Evolutionary conservation across 2,888 invertebrate species (phyloP).

Genomic region (Nomada ruficornis): DNA sequence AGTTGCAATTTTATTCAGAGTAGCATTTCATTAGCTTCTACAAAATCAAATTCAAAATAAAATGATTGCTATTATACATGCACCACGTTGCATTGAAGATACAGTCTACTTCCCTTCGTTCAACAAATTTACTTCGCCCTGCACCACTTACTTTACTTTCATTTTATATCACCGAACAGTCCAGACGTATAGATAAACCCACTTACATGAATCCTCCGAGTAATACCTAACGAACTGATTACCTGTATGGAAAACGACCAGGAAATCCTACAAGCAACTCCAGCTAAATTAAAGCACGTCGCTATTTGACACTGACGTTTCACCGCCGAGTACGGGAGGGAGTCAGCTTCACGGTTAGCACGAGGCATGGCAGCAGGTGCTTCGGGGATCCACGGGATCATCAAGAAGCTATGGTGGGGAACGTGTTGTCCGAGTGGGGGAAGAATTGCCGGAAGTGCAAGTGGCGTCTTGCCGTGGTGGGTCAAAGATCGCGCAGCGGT

Average conservation of each 20-base stretch:
- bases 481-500: conserved; percentile 78
- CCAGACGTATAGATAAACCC: too few species aligned
- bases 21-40: too few species aligned
- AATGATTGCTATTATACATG: too few species aligned
- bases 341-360: conserved; percentile 28
- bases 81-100: too few species aligned
- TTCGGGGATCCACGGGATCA: conserved; percentile 22
- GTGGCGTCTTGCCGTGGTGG: conserved; percentile 66
- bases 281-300: conserved; percentile 78
- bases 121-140: too few species aligned
- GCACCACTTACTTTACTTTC: too few species aligned
- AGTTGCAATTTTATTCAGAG: too few species aligned
- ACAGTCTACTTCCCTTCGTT: too few species aligned
- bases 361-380: conserved; percentile 54
- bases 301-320: conserved; percentile 68
- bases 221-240: not conserved
- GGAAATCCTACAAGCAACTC: conserved; percentile 74
- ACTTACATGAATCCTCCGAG: too few species aligned
- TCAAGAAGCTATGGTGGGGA: conserved; percentile 4
- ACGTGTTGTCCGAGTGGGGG: conserved; percentile 8
- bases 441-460: conserved; percentile 73
- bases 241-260: not conserved
- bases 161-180: too few species aligned
- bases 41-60: too few species aligned
- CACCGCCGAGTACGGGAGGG: not conserved